Evolutionary conservation across 1,140 invertebrate genomes (phyloP).

Genomic region (Euwallacea fornicatus): DNA sequence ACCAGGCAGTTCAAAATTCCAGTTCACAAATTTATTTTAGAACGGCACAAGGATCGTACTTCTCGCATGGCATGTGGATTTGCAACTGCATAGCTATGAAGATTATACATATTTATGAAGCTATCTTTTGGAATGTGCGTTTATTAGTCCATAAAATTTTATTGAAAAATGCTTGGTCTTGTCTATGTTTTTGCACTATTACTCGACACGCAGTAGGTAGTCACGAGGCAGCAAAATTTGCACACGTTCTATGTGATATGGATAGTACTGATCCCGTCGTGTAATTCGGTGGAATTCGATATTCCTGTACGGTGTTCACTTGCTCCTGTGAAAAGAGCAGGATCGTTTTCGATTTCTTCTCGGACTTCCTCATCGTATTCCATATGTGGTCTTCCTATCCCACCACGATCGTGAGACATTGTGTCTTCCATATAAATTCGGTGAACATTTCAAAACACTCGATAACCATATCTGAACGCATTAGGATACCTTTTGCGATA

Average conservation of each 20-base stretch:
- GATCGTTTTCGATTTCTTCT: constrained; percentile 1
- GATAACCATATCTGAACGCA: constrained; percentile 2
- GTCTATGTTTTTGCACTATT: too few species aligned
- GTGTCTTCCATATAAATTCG: not conserved
- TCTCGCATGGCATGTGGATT: too few species aligned
- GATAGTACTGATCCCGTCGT: not conserved
- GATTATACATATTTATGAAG: too few species aligned
- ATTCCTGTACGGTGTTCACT: not conserved
- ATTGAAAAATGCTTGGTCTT: too few species aligned
- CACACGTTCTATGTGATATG: not conserved
- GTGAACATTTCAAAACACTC: not conserved
- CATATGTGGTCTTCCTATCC: constrained; percentile 1
- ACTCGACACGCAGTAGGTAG: too few species aligned
- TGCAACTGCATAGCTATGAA: too few species aligned
- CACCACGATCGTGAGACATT: not conserved
- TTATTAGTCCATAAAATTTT: too few species aligned
- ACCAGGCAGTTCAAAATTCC: too few species aligned
- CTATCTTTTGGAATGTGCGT: too few species aligned
- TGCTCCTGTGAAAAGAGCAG: not conserved
- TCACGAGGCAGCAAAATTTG: not conserved
- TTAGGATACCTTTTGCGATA: constrained; percentile 5
- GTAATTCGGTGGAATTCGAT: constrained; percentile 7
- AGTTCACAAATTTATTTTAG: too few species aligned
- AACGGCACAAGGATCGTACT: too few species aligned
- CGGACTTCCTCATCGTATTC: constrained; percentile 2